Evolutionary conservation across 92 coral and sea anemone genomes (phyloP), one percentile per base, ranked within the genome.

Genomic region (Epizoanthus scotinus): DNA sequence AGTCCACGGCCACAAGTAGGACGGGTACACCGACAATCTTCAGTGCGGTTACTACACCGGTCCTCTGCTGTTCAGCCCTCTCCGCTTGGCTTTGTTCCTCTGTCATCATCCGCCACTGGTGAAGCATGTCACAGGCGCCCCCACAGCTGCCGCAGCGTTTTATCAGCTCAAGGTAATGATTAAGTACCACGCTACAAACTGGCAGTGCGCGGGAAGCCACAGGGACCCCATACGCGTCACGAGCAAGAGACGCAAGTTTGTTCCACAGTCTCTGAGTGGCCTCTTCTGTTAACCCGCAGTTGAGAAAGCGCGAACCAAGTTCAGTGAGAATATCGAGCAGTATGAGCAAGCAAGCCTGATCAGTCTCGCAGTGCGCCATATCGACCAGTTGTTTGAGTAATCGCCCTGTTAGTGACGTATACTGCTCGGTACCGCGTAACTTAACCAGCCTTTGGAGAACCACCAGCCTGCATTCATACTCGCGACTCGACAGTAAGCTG

Each of bases 121-220:
- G 47, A 22, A 86, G 82, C 90, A 78, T 57, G 22, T 27, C 52
- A 44, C 57, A 63, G 10, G 67, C 21, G 65, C 77, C 79, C 40
- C n/a, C 54, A 28, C 77, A 68, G 78, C 58, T 71, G 49, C 25
- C 49, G 56, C 58, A 58, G 49, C 34, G 42, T 49, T 49, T 62
- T 52, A 20, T 34, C 1, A 62, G n/a, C 50, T 78, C 36, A 25
- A 79, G 56, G 20, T 18, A 55, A 26, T 58, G 42, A 27, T 73
- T 53, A 1, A 90, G 81, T 63, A 84, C 26, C 24, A 77, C 73
- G 77, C 94, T 84, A 18, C 86, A 83, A 6, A 83, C 85, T 10
- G 87, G 80, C 65, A 90, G 69, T 13, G 91, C 85, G 65, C 70
- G 67, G 31, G 91, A 77, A 27, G 91, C 87, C 80, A 87, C 85